These are phyloP conservation scores for Octomys mimax DNA, from an alignment of 2,797 vertebrate species.

Conservation along the genomic window DNA sequence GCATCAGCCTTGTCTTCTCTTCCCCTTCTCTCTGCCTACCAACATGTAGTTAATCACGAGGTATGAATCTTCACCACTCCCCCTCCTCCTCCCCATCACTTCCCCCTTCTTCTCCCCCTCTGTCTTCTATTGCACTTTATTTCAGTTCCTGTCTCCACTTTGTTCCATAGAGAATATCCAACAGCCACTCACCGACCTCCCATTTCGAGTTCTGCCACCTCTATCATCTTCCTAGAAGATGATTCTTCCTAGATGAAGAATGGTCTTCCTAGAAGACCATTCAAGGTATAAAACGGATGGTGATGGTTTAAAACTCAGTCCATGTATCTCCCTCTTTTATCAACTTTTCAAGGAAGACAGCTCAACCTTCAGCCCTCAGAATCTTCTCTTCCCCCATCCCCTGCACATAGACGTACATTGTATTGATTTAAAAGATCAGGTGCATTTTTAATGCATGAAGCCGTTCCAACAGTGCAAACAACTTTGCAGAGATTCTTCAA, in stretches of 20 bases:
- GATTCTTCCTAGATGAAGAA: too few relatives aligned
- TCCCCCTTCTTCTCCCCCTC: too few relatives aligned
- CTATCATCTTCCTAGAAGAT: neutral
- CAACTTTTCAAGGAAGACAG: neutral
- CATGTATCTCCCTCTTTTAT: neutral
- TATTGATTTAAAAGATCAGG: neutral
- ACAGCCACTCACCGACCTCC: neutral
- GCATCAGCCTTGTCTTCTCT: neutral
- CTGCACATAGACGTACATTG: neutral
- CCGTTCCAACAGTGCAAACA: neutral
- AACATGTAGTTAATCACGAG: neutral
- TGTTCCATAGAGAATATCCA: neutral
- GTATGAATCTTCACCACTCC: neutral
- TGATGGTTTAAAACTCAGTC: neutral
- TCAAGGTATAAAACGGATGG: neutral
- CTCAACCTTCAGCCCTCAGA: neutral
- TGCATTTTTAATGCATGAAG: slow-evolving; percentile 5
- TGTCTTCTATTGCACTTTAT: neutral
- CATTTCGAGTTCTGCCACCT: neutral
- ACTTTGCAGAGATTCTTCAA: neutral
- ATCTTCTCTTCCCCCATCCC: neutral
- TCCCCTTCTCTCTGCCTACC: neutral
- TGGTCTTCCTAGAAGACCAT: neutral
- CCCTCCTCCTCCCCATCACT: too few relatives aligned
- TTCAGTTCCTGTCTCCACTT: neutral